Base-by-base conservation (phyloP, 2,113 vertebrate species). In the Micronisus gabar region DNA sequence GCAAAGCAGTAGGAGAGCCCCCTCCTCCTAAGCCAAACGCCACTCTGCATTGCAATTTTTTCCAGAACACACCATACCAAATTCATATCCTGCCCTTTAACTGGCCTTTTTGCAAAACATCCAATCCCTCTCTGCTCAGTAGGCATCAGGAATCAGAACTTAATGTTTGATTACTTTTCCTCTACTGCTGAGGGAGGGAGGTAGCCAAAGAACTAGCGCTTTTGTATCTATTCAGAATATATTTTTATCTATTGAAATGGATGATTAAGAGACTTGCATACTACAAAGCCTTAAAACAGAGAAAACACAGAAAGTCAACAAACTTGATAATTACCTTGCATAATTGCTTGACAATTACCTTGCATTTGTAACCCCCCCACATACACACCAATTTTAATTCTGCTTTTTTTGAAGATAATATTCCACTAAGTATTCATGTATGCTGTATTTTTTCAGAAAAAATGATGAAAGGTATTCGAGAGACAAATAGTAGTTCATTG, bases 361-460 rank as follows among this genome's bases (percentile, higher is more conserved):
- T 96, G 86, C 43, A 73, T 90, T 93, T 91, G 36, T 84, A 96
- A 78, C 13, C 23, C 21, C 13, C 56, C 50, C 84, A 84, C 83
- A 80, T 18, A 45, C 55, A 47, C 29, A 71, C 14, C 32, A 80
- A 90, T 75, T 97, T 92, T 94, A 97, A 97, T 96, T 94, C 45
- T 7, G 10, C 8, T 61, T 78, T 92, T 95, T 93, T 27, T 36
- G 45, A 96, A 97, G 93, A 96, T 94, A 94, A 97, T 87, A 95
- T 95, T 96, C 88, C 53, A 97, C 45, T 95, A 95, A 96, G 89
- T 96, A 96, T 96, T 96, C 61, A 82, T 23, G 23, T 61, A 65
- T 83, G 48, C 45, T 6, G 0, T 63, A 53, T 72, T 94, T 95
- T 91, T 84, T 59, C 45, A 93, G 53, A 91, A 96, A 95, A 92